These are phyloP conservation scores for Propithecus deckenii DNA, from an alignment of 2,797 vertebrate species.

Conservation along the genomic window DNA sequence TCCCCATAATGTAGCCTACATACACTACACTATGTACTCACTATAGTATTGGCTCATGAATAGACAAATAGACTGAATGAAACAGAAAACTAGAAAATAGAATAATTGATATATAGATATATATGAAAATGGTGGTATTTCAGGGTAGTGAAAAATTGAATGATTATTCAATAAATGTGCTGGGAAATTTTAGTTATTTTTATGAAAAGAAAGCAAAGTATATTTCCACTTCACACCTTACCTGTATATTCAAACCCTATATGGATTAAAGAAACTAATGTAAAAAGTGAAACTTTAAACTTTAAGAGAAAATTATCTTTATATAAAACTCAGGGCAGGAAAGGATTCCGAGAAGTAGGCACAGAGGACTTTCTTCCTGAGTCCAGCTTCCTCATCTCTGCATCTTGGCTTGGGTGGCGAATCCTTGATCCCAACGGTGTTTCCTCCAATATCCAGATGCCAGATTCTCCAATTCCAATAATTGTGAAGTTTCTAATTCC, in stretches of 20 bases:
- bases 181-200: not conserved
- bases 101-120: not conserved
- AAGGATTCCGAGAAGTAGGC: not conserved
- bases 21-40: not conserved
- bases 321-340: fast-evolving
- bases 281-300: not conserved
- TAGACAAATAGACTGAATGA: not conserved
- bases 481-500: not conserved
- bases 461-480: not conserved
- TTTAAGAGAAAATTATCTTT: not conserved
- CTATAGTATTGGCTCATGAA: not conserved
- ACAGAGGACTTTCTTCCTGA: not conserved
- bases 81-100: not conserved
- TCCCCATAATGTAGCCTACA: not conserved
- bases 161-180: not conserved
- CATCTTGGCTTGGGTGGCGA: not conserved
- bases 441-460: not conserved
- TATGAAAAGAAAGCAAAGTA: not conserved
- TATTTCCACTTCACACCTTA: not conserved
- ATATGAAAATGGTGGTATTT: not conserved
- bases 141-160: not conserved
- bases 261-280: not conserved
- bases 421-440: not conserved
- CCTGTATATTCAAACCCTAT: not conserved
- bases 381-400: not conserved